These are phyloP conservation scores for Oceanodroma leucorhoa DNA, from an alignment of 2,797 vertebrate species.

Conservation along the genomic window DNA sequence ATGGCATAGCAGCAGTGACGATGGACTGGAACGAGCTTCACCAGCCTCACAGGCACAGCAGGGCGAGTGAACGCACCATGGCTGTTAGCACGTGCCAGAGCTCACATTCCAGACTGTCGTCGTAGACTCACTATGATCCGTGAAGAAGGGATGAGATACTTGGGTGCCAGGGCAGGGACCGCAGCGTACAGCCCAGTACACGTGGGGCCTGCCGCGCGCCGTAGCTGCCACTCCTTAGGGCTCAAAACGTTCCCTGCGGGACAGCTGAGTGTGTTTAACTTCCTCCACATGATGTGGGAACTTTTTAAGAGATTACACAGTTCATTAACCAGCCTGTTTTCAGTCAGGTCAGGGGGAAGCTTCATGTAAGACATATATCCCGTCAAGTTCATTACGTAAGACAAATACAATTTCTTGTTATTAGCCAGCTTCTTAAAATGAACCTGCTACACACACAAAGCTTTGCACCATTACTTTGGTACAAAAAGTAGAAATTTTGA, in stretches of 20 bases:
- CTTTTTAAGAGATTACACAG: neutral
- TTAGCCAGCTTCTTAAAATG: slow-evolving; percentile 1
- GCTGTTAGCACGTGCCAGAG: neutral
- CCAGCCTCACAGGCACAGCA: neutral
- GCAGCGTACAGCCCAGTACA: fast-evolving
- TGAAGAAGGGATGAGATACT: neutral
- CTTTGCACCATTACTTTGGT: neutral
- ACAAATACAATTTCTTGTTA: neutral
- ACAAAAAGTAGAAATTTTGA: neutral
- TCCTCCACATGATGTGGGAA: neutral
- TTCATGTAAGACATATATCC: neutral
- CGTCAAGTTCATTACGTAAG: neutral
- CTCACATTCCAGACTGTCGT: fast-evolving
- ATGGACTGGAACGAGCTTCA: fast-evolving
- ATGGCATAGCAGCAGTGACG: fast-evolving
- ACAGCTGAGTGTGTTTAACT: neutral
- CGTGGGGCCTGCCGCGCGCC: fast-evolving
- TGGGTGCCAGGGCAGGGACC: neutral
- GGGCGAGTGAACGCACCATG: fast-evolving
- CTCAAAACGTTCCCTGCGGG: neutral
- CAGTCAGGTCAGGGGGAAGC: neutral
- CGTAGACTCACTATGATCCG: fast-evolving
- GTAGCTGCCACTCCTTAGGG: fast-evolving
- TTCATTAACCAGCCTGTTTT: neutral
- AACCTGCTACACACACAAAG: neutral